Percentiles rank a stretch among this genome's conserved stretches.
Conservation (phyloP, 2,888 invertebrate genomes). For the Euclidia mi region DNA sequence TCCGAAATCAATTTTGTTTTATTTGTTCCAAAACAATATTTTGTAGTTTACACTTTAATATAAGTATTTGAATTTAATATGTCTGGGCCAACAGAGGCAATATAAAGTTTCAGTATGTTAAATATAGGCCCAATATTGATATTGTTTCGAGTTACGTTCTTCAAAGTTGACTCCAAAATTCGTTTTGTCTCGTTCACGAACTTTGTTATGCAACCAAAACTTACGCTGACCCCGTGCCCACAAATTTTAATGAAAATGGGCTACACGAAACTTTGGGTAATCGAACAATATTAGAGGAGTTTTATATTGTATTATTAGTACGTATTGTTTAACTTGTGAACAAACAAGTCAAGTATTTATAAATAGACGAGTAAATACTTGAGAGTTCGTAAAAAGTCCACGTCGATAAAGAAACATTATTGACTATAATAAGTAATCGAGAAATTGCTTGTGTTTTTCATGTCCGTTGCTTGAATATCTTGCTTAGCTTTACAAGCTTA, state of each 20-base stretch:
- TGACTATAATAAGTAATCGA: no score
- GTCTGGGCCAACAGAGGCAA: constrained; percentile 8
- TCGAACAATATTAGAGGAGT: no score
- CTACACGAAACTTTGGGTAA: background rate
- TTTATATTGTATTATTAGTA: background rate
- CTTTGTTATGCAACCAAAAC: constrained; percentile 10
- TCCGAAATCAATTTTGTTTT: constrained; percentile 51
- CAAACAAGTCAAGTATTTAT: no score
- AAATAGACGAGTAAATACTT: no score
- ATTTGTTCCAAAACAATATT: constrained; percentile 47
- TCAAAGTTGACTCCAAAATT: constrained; percentile 14
- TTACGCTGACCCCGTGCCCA: constrained; percentile 8
- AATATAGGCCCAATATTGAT: constrained; percentile 8
- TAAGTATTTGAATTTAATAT: constrained; percentile 22
- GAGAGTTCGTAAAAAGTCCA: no score
- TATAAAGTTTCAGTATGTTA: constrained; percentile 27
- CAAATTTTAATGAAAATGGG: constrained; percentile 9
- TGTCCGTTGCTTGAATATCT: no score
- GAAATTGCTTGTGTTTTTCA: no score
- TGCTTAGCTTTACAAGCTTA: no score
- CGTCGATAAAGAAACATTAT: no score
- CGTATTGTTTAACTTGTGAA: no score
- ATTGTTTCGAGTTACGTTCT: constrained; percentile 14
- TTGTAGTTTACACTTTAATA: constrained; percentile 33
- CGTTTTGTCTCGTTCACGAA: constrained; percentile 22